Base-by-base conservation (phyloP, 2,113 vertebrate species). In the Myrmophylax atrothorax region DNA sequence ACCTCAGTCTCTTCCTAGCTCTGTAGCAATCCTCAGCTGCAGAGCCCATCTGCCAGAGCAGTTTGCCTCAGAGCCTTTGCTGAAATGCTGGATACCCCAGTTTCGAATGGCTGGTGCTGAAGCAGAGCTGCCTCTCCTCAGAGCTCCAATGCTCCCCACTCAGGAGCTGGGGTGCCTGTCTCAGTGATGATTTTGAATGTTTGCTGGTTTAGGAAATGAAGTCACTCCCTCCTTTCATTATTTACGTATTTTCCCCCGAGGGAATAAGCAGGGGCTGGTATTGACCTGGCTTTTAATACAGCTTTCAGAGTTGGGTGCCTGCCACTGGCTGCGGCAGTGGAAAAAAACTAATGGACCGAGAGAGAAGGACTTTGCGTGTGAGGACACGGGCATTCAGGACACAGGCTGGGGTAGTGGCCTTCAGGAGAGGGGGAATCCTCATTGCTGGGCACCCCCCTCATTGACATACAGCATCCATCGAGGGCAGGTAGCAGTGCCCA, bases 261-360 rank as follows among this genome's bases (percentile, higher is more conserved):
- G 90, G 82, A 89, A 84, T 91, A 92, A 94, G 91, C 88, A 68
- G 75, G 47, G 73, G n/a, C 76, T 68, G 60, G 55, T 97, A 97
- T 97, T 97, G 97, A 97, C 91, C 87, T 58, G 79, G 91, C 94
- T 97, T 97, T 97, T 97, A 97, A 94, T 85, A 92, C 50, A 95
- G 97, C 95, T 97, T 97, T 97, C 96, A 97, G 87, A 90, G 82
- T 58, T 0, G 68, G 31, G 26, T 72, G 86, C 73, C 77, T 87
- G 95, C 79, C 82, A 92, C 89, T 93, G 95, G 84, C 73, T 87
- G 92, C 74, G 73, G 78, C 74, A 95, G 44, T 82, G 95, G 96
- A 96, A 97, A 96, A 77, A 96, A 95, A 73, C 95, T 96, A 97
- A 97, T 94, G 95, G 96, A 96, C 76, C 23, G 76, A 96, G 93